Conservation (phyloP, 2,113 vertebrate genomes). For the Gallinago media region DNA sequence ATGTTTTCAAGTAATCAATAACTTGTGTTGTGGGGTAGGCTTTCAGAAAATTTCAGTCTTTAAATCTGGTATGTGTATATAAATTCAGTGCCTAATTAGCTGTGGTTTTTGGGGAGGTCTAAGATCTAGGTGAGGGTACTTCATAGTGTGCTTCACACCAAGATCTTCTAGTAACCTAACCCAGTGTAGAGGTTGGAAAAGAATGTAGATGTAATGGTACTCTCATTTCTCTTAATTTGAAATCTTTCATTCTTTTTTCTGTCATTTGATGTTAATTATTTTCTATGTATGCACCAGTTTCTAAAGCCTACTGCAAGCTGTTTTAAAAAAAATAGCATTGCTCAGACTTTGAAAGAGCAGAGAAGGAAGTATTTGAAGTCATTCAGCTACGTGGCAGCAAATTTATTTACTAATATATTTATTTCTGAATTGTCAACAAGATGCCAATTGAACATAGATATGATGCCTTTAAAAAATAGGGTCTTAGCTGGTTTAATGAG, state of each 20-base stretch:
- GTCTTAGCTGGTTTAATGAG: neutral
- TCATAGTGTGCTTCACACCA: neutral
- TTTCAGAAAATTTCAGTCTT: neutral
- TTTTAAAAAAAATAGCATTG: neutral
- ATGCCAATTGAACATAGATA: neutral
- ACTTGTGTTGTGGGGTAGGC: neutral
- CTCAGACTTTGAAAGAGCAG: neutral
- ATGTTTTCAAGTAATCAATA: neutral
- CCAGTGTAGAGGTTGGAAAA: neutral
- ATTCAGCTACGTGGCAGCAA: neutral
- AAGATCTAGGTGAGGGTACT: neutral
- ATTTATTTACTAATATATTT: neutral
- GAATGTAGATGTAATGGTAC: neutral
- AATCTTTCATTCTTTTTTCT: neutral
- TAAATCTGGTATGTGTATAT: neutral
- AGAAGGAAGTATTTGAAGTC: neutral
- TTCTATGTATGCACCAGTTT: neutral
- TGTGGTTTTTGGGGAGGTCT: fast-evolving
- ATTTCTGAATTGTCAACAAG: neutral
- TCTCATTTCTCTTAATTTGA: neutral
- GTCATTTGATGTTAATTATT: neutral
- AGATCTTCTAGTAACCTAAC: neutral
- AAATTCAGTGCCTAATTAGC: neutral
- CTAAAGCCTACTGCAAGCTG: neutral
- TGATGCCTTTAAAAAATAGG: neutral